Evolutionary conservation across 2,797 vertebrate species (phyloP).

Genomic region (Scolopax rusticola): DNA sequence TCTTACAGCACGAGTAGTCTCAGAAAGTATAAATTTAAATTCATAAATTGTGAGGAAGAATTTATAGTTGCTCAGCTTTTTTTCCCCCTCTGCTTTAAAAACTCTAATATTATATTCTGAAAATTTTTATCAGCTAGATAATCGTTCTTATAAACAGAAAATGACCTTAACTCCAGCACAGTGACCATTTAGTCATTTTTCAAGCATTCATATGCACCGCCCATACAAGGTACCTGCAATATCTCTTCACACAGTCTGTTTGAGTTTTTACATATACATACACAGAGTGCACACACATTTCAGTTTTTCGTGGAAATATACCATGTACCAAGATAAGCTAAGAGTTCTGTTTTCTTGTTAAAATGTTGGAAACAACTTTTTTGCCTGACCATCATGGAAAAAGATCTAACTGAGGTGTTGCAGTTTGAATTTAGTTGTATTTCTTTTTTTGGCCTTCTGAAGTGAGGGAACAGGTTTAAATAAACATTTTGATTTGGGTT

Average conservation of each 20-base stretch:
- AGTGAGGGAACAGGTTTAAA: slow-evolving; percentile 64
- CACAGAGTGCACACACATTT: neutral
- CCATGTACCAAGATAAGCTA: neutral
- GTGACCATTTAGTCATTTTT: neutral
- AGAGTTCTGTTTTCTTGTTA: slow-evolving; percentile 15
- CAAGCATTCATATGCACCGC: neutral
- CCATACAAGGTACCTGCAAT: neutral
- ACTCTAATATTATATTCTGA: neutral
- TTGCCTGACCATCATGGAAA: slow-evolving; percentile 48
- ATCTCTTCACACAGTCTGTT: neutral
- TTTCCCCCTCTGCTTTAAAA: neutral
- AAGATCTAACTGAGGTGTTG: slow-evolving; percentile 43
- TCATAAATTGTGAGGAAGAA: neutral
- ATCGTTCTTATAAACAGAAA: neutral
- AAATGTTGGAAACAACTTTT: slow-evolving; percentile 65
- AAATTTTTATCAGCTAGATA: neutral
- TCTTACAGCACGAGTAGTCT: neutral
- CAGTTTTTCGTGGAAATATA: slow-evolving; percentile 23
- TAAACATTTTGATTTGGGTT: slow-evolving; percentile 75
- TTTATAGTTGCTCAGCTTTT: accelerated
- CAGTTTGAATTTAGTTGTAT: slow-evolving; percentile 69
- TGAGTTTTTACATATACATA: neutral
- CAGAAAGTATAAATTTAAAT: neutral
- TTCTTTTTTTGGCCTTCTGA: slow-evolving; percentile 71
- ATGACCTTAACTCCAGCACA: neutral